A percentile compares a stretch with the other conserved stretches of the same genome.
Evolutionary conservation across 2,113 vertebrate species (phyloP).

Genomic region (Hipposideros armiger): DNA sequence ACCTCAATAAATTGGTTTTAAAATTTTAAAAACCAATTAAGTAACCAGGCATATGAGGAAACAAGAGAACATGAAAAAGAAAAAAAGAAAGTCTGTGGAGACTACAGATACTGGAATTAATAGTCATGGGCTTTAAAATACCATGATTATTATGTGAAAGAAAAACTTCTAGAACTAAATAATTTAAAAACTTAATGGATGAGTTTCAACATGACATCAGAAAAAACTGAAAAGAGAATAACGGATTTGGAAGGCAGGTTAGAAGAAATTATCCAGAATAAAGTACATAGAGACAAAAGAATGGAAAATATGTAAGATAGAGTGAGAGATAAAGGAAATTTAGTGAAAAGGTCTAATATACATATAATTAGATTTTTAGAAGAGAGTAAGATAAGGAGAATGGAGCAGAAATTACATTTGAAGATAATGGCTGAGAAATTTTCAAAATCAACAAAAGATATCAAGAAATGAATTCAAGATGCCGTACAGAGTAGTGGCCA

Average conservation of each 20-base stretch:
- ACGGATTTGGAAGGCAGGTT: background rate
- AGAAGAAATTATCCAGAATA: constrained; percentile 1
- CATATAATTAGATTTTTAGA: background rate
- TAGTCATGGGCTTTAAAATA: background rate
- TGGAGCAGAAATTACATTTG: background rate
- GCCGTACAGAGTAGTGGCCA: background rate
- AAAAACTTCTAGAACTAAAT: background rate
- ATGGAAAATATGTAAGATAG: background rate
- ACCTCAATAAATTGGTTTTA: background rate
- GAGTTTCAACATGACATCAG: background rate
- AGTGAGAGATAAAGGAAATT: background rate
- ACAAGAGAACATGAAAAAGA: background rate
- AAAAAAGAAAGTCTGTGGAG: background rate
- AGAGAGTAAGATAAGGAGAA: background rate
- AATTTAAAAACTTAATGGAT: background rate
- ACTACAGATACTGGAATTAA: background rate
- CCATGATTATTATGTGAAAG: background rate
- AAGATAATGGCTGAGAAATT: background rate
- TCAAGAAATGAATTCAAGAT: background rate
- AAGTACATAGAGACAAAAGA: background rate
- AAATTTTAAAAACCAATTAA: background rate
- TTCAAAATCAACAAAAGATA: background rate
- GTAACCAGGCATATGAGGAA: background rate
- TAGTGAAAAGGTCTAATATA: background rate
- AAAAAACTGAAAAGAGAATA: background rate